A percentile compares a stretch with the other conserved stretches of the same genome.
phyloP scores from a whole-genome alignment of 2,113 vertebrate species.

The Petromus typicus region DNA sequence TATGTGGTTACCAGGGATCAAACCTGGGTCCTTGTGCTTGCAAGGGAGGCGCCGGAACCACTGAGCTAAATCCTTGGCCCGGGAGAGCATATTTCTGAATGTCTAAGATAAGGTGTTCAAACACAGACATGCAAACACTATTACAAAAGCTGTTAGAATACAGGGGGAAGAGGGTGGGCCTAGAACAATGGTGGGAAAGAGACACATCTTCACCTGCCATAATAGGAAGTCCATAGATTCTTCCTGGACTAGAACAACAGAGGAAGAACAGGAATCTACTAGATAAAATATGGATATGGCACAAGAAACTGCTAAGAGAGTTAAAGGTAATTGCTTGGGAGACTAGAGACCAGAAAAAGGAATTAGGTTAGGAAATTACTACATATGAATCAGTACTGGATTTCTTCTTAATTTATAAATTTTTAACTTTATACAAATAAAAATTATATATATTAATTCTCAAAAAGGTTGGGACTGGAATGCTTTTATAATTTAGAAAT shows the following conservation, averaged over 20 bases:
- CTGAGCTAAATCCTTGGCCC: too few relatives aligned
- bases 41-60: too few relatives aligned
- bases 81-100: neutral
- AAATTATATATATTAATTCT: neutral
- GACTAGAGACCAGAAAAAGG: neutral
- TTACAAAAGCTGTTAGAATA: neutral
- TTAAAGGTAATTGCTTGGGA: neutral
- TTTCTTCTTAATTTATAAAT: neutral
- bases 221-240: neutral
- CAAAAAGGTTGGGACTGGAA: neutral
- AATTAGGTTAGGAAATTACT: neutral
- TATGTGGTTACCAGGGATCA: too few relatives aligned
- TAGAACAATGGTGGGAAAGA: neutral
- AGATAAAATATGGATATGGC: neutral
- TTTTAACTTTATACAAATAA: slow-evolving; percentile 12
- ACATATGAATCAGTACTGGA: neutral
- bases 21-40: too few relatives aligned
- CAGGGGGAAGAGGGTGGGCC: neutral
- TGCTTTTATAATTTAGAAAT: neutral
- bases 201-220: neutral
- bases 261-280: neutral
- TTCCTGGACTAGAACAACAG: neutral
- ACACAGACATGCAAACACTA: neutral
- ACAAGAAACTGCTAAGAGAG: neutral
- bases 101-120: neutral